Evolutionary conservation across 2,797 vertebrate species (phyloP), one percentile per base, ranked within the genome.

Genomic region (Aldrovandia affinis): DNA sequence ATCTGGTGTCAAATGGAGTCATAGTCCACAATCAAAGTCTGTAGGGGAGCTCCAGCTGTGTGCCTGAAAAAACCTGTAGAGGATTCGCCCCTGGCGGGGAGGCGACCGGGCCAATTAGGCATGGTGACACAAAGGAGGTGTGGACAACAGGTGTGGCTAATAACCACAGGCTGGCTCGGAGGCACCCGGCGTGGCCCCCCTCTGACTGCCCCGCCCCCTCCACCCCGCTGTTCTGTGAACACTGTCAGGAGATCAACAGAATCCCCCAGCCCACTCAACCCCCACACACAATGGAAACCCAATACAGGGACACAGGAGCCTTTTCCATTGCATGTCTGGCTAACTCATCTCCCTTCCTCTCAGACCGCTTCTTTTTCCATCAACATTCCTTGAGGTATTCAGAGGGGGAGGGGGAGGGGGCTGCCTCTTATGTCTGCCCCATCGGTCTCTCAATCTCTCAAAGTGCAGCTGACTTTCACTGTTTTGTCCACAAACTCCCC

Each of bases 351-450:
- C 91, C 89, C 88, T 86, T 88, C 80, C 80, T 73, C 73, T 47
- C 92, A 91, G 91, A 92, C 33, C 80, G 91, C 92, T 95, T 92
- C 91, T 92, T 91, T 93, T 93, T 94, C 92, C 68, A 39, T 93
- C 91, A 87, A 92, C 94, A 95, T 95, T 95, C 94, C 94, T 95
- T 93, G 92, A 93, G 94, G 93, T 94, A 94, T 94, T 94, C 94
- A 93, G 93, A 91, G 81, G n/a, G 68, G 33, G 28, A 65, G 28
- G 63, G 28, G 63, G n/a, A 15, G 63, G 63, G 68, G 15, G 15
- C 55, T 57, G 55, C 15, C 10, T 57, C 55, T 20, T 57, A 2
- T 57, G 55, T 15, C 55, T 57, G 55, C 36, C 68, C 68, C n/a
- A n/a, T n/a, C n/a, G n/a, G n/a, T n/a, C n/a, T 70, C 18, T 70